Conservation (phyloP, 2,888 invertebrate species). For the Cryptus viduatorius region DNA sequence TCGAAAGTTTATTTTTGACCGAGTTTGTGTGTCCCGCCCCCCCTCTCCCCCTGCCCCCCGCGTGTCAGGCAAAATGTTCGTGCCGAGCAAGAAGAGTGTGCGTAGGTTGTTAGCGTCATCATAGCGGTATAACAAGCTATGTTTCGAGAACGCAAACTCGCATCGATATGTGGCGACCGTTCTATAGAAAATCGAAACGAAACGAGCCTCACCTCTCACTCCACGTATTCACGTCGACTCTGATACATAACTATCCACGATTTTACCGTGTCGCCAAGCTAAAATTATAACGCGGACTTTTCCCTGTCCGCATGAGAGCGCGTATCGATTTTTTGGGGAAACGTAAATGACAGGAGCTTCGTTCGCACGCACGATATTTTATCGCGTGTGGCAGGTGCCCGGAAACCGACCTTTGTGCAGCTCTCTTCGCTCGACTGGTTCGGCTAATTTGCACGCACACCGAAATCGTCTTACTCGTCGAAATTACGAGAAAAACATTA, state of each 20-base stretch:
- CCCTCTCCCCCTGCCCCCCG: constrained; percentile 1
- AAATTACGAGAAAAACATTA: neutral
- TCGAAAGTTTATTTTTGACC: constrained; percentile 68
- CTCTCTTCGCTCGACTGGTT: neutral
- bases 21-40: constrained; percentile 9
- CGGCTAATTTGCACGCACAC: neutral
- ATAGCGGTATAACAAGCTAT: neutral
- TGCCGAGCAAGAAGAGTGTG: constrained; percentile 30
- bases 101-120: constrained; percentile 21
- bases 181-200: neutral
- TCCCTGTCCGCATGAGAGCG: neutral
- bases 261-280: neutral
- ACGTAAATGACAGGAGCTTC: neutral
- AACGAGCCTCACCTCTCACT: neutral
- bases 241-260: neutral
- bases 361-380: constrained; percentile 2
- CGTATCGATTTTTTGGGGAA: constrained; percentile 14
- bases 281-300: neutral
- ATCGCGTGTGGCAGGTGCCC: neutral
- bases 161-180: neutral
- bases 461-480: neutral
- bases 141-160: neutral
- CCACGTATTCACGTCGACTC: constrained; percentile 13
- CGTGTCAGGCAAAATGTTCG: constrained; percentile 53
- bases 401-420: neutral